Conservation (phyloP, 2,113 vertebrate genomes). For the Camelus dromedarius region DNA sequence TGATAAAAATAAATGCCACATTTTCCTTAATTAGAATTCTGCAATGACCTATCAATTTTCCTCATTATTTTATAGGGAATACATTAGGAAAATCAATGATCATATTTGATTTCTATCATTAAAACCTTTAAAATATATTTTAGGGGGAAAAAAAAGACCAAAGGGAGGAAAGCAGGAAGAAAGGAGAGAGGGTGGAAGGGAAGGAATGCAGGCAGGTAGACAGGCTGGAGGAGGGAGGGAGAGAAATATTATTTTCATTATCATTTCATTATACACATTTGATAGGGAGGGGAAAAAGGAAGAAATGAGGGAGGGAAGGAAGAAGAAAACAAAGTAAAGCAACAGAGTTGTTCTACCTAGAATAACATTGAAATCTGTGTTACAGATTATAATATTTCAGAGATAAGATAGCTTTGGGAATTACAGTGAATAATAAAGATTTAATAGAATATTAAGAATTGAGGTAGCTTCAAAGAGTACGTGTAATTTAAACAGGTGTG, state of each 20-base stretch:
- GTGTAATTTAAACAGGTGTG: not conserved
- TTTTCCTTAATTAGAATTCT: not conserved
- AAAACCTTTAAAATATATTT: not conserved
- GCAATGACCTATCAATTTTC: not conserved
- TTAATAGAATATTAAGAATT: not conserved
- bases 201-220: too few relatives aligned
- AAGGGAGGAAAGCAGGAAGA: too few relatives aligned
- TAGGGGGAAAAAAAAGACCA: not conserved
- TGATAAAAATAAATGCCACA: not conserved
- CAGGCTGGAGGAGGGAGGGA: too few relatives aligned
- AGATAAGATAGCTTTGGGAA: not conserved
- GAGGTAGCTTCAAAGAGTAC: not conserved
- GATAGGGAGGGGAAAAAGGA: not conserved
- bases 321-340: not conserved
- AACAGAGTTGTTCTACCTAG: rapidly evolving
- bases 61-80: not conserved
- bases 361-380: not conserved
- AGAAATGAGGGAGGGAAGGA: rapidly evolving
- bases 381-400: not conserved
- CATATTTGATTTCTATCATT: not conserved
- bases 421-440: not conserved
- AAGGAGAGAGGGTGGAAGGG: rapidly evolving
- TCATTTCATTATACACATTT: not conserved
- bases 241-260: too few relatives aligned
- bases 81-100: not conserved